Evolutionary conservation across 2,113 vertebrate genomes (phyloP), one percentile per base, ranked within the genome.

Genomic region (Cavia aperea): DNA sequence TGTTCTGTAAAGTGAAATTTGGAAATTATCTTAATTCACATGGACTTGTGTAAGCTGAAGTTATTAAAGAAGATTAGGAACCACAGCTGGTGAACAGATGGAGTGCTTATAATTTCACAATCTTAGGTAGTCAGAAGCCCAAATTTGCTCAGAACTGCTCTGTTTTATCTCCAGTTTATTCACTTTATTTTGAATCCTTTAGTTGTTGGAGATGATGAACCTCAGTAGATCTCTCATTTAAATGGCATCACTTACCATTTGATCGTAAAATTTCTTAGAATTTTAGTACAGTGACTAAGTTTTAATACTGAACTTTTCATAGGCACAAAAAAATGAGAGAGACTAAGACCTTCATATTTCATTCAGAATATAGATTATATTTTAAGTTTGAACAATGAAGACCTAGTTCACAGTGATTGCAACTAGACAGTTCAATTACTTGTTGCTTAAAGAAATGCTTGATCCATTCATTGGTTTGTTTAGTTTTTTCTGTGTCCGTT

Each of bases 51-150:
- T 95, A 96, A 97, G 94, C 96, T 94, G 87, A 93, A 94, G 94
- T 96, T 97, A 97, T 97, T 97, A 96, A 93, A 94, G 95, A 83
- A 96, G 97, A 97, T 97, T 97, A 97, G 96, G 91, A 86, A 92
- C 94, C 94, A 95, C 97, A 98, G 98, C 98, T 98, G 98, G 97
- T 95, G 96, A 97, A 95, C 98, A 98, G 97, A 97, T 98, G 97
- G 97, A 97, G 97, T 96, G 96, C 95, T 96, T 96, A 96, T 95
- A 94, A 96, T 97, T 95, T 97, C 91, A 94, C 96, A 97, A 96
- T 95, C 90, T 90, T 96, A 96, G 96, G 97, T 93, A 93, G 94
- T 91, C 63, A 23, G 92, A 96, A 96, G 94, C 92, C 72, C 81
- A 91, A 90, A 84, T 95, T 54, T 96, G 78, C 93, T 95, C 92